Conservation (phyloP, 1,140 invertebrate species). For the Micrasema minimum region DNA sequence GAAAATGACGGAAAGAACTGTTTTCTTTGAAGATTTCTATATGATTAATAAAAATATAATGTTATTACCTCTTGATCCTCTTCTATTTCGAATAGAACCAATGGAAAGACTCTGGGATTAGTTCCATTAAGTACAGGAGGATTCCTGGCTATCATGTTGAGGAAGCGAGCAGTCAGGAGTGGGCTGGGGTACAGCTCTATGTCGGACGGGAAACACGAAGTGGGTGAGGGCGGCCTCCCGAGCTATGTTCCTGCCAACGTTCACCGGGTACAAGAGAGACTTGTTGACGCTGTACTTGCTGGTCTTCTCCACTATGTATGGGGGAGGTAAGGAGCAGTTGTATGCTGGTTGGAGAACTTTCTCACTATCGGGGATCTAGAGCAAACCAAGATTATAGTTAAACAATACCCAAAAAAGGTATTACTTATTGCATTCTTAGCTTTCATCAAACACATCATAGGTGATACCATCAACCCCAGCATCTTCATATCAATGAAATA, state of each 20-base stretch:
- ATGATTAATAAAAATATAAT: no score
- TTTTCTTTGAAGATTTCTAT: no score
- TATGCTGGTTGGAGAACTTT: conserved; percentile 79
- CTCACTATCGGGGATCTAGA: conserved; percentile 74
- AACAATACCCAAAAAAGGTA: no score
- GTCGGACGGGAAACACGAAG: conserved; percentile 86
- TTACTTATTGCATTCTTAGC: no score
- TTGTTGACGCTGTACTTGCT: conserved; percentile 83
- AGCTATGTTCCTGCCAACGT: conserved; percentile 88
- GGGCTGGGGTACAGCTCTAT: conserved; percentile 90
- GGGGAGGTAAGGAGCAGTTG: conserved; percentile 78
- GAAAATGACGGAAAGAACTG: no score
- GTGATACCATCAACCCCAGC: no score
- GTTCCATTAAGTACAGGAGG: conserved; percentile 69
- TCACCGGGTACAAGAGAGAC: conserved; percentile 87
- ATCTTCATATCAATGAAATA: no score
- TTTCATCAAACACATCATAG: no score
- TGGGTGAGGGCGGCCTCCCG: conserved; percentile 82
- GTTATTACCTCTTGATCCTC: conserved; percentile 89
- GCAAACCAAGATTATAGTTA: conserved; percentile 42
- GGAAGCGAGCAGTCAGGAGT: conserved; percentile 77
- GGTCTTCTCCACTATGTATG: conserved; percentile 68
- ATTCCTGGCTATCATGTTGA: conserved; percentile 84
- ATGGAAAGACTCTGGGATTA: conserved; percentile 81
- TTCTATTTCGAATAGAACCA: conserved; percentile 85